Conservation (phyloP, 2,797 vertebrate genomes). For the Euphonia xanthogaster region DNA sequence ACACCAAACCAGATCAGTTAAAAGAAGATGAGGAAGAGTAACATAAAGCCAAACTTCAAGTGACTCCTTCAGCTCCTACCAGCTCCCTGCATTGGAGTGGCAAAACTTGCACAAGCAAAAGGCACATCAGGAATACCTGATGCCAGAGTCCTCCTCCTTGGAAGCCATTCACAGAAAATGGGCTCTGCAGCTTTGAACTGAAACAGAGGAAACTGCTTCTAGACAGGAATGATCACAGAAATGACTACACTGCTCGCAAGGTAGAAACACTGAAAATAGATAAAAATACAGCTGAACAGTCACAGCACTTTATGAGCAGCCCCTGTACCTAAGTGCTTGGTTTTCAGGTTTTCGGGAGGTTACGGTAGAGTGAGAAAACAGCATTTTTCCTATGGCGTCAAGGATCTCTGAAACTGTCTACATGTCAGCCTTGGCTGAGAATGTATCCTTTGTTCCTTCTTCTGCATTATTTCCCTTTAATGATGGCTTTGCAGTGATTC, state of each 20-base stretch:
- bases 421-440: constrained; percentile 31
- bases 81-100: background rate
- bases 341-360: background rate
- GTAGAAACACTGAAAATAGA: background rate
- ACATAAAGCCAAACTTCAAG: background rate
- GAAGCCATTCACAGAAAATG: background rate
- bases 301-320: background rate
- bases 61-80: background rate
- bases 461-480: constrained; percentile 61
- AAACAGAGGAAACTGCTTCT: background rate
- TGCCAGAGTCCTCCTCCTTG: background rate
- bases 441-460: constrained; percentile 28
- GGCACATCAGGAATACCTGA: background rate
- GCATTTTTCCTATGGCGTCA: background rate
- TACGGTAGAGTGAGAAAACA: background rate
- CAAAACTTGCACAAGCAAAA: background rate
- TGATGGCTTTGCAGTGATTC: constrained; percentile 39
- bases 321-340: background rate
- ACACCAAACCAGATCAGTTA: background rate
- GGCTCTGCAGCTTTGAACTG: background rate
- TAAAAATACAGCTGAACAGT: background rate
- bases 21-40: background rate
- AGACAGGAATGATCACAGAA: background rate
- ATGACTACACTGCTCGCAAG: background rate
- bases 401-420: constrained; percentile 6